Evolutionary conservation across 2,888 invertebrate species (phyloP).

Genomic region (Tenthredo notha): DNA sequence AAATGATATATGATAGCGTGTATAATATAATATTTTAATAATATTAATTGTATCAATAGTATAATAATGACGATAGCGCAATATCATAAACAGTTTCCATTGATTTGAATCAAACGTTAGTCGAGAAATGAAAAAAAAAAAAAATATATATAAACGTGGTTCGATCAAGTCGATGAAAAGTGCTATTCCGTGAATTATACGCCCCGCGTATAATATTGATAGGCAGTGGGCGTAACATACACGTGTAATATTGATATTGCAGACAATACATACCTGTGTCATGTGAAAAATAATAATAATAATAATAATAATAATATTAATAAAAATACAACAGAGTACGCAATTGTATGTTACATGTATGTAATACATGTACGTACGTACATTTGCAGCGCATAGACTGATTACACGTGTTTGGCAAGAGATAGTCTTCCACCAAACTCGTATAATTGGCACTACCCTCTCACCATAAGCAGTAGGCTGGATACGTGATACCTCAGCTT

Average conservation of each 20-base stretch:
- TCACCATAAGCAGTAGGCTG: slow-evolving; percentile 76
- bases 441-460: slow-evolving; percentile 75
- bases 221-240: not conserved
- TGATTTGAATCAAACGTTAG: slow-evolving; percentile 71
- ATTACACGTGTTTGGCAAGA: slow-evolving; percentile 61
- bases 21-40: slow-evolving; percentile 51
- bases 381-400: slow-evolving; percentile 50
- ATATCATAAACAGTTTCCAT: slow-evolving; percentile 73
- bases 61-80: slow-evolving; percentile 55
- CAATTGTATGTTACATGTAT: not conserved
- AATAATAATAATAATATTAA: not conserved
- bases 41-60: slow-evolving; percentile 58
- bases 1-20: slow-evolving; percentile 45
- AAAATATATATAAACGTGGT: slow-evolving; percentile 55
- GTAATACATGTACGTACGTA: slow-evolving; percentile 16
- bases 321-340: slow-evolving; percentile 23
- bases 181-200: slow-evolving; percentile 61
- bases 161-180: slow-evolving; percentile 77
- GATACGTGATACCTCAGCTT: slow-evolving; percentile 66
- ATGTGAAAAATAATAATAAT: slow-evolving; percentile 2
- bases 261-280: slow-evolving; percentile 18
- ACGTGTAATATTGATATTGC: slow-evolving; percentile 33
- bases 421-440: slow-evolving; percentile 66
- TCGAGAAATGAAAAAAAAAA: not conserved
- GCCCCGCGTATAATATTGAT: not conserved